Evolutionary conservation across 2,888 invertebrate species (phyloP).

Genomic region (Melanargia galathea): DNA sequence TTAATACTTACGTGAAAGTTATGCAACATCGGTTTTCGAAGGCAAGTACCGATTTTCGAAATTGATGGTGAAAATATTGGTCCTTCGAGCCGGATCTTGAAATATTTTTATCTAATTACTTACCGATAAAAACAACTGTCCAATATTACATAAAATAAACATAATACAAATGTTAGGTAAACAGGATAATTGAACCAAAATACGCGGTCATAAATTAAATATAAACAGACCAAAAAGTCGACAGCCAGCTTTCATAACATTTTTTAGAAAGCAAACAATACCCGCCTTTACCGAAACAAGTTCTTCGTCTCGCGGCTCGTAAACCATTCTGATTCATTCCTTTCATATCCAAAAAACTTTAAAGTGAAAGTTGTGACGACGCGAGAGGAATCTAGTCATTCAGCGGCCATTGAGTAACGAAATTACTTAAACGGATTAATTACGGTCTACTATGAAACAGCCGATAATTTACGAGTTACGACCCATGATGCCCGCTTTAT

Average conservation of each 20-base stretch:
- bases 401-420: conserved; percentile 68
- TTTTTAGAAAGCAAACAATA: conserved; percentile 39
- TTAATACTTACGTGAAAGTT: conserved; percentile 32
- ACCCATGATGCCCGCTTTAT: not conserved
- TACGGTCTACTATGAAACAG: conserved; percentile 19
- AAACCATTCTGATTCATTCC: conserved; percentile 45
- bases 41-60: not conserved
- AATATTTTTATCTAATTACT: no score
- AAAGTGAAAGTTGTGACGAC: conserved; percentile 74
- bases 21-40: conserved; percentile 34
- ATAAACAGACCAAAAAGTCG: conserved; percentile 12
- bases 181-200: conserved; percentile 25
- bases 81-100: conserved; percentile 11
- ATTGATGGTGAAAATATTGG: not conserved
- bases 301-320: conserved; percentile 42
- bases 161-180: conserved; percentile 12
- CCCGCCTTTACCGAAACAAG: conserved; percentile 37
- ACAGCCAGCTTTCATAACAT: conserved; percentile 32
- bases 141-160: conserved; percentile 23
- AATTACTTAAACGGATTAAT: conserved; percentile 61
- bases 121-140: no score
- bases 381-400: conserved; percentile 70
- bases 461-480: not conserved
- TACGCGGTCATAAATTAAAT: conserved; percentile 11
- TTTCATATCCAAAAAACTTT: conserved; percentile 66